Evolutionary conservation across 2,113 vertebrate genomes (phyloP).

Genomic region (Poeciliopsis prolifica): DNA sequence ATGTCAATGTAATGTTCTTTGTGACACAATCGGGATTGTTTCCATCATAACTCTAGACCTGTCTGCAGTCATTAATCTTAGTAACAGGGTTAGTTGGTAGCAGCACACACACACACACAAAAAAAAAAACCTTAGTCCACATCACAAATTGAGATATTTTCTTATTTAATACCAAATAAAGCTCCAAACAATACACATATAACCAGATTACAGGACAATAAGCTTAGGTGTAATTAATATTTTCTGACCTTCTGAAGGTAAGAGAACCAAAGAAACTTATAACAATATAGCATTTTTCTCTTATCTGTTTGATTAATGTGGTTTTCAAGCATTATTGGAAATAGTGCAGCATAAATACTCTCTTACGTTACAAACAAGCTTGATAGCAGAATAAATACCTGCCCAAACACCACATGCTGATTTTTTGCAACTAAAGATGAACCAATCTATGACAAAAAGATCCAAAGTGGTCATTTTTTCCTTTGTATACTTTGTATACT

Average conservation of each 20-base stretch:
- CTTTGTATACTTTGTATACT: too few relatives aligned
- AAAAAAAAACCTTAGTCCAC: constrained; percentile 65
- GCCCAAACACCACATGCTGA: too few relatives aligned
- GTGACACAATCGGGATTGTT: constrained; percentile 81
- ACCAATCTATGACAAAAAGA: too few relatives aligned
- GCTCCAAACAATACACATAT: constrained; percentile 39
- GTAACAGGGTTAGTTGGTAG: constrained; percentile 63
- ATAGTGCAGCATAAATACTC: neutral
- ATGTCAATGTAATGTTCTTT: constrained; percentile 81
- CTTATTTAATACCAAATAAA: constrained; percentile 57
- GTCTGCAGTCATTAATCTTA: constrained; percentile 82
- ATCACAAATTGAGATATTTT: constrained; percentile 76
- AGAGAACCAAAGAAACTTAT: constrained; percentile 3
- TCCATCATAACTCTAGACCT: constrained; percentile 76
- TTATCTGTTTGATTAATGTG: neutral
- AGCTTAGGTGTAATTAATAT: neutral
- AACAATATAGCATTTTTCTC: neutral
- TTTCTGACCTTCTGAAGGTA: constrained; percentile 1
- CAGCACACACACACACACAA: constrained; percentile 53
- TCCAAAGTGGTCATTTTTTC: too few relatives aligned
- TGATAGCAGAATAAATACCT: too few relatives aligned
- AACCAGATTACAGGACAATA: constrained; percentile 17
- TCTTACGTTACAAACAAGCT: neutral
- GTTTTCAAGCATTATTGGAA: neutral
- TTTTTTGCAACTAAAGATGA: too few relatives aligned